phyloP scores from a whole-genome alignment of 2,797 vertebrate species.

The Takifugu ocellatus region DNA sequence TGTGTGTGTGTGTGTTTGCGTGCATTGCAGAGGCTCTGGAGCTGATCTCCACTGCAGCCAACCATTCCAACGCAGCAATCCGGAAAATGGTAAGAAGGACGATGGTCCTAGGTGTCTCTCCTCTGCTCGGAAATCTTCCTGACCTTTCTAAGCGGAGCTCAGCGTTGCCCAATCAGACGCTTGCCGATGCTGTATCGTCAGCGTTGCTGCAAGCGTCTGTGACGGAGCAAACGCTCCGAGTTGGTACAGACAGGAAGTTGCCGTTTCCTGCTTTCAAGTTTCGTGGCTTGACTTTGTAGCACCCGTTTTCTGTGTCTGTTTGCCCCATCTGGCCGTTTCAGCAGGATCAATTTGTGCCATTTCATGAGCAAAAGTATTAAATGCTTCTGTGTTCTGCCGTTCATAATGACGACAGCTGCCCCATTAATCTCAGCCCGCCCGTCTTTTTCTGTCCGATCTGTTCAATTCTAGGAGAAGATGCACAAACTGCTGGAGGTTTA shows the following conservation, averaged over 20 bases:
- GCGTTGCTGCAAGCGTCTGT: conserved; percentile 14
- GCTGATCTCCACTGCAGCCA: conserved; percentile 94
- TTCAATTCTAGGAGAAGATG: conserved; percentile 88
- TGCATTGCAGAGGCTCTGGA: conserved; percentile 86
- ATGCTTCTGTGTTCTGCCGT: conserved; percentile 11
- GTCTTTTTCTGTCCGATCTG: background rate
- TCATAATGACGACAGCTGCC: conserved; percentile 11
- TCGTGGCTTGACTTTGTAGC: conserved; percentile 31
- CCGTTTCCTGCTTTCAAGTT: conserved; percentile 64
- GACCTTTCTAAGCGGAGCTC: background rate
- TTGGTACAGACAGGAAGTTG: conserved; percentile 64
- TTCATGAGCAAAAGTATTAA: background rate
- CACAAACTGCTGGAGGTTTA: conserved; percentile 95
- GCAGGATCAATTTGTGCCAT: background rate
- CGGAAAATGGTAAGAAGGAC: conserved; percentile 88
- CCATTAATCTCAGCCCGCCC: conserved; percentile 5
- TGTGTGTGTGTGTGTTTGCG: conserved; percentile 3
- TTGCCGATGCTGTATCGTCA: conserved; percentile 22
- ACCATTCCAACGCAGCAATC: conserved; percentile 96
- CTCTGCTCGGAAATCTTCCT: background rate
- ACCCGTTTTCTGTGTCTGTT: conserved; percentile 23
- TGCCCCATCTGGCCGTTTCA: conserved; percentile 19
- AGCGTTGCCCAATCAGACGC: conserved; percentile 26
- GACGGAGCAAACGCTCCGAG: conserved; percentile 9
- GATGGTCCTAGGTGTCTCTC: background rate